Percentiles rank a stretch among this genome's conserved stretches.
Evolutionary conservation across 2,888 invertebrate genomes (phyloP).

Genomic region (Cephus pulcher): DNA sequence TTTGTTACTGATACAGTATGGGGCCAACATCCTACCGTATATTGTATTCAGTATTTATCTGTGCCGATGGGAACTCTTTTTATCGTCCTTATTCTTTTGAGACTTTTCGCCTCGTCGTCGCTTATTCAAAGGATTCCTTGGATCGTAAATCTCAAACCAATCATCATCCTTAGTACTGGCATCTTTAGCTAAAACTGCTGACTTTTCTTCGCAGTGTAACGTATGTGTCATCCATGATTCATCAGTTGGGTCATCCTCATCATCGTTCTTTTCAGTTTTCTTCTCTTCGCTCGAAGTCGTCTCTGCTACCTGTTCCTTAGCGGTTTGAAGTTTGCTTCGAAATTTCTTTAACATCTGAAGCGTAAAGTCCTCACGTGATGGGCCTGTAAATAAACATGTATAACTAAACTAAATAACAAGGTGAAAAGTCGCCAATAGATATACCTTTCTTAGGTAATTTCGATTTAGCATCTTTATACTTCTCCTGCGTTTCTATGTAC

Average conservation of each 20-base stretch:
- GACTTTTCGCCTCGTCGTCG: constrained; percentile 76
- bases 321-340: constrained; percentile 79
- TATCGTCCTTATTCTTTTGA: background rate
- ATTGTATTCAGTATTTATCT: background rate
- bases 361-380: constrained; percentile 79
- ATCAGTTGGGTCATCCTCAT: constrained; percentile 46
- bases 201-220: constrained; percentile 76
- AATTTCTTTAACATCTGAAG: constrained; percentile 85
- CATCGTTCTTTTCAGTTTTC: constrained; percentile 25
- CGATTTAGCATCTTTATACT: constrained; percentile 75
- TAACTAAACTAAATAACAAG: background rate
- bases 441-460: constrained; percentile 78
- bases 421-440: constrained; percentile 43
- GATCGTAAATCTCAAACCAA: constrained; percentile 97
- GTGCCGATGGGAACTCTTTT: background rate
- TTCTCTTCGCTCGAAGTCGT: constrained; percentile 54
- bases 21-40: background rate
- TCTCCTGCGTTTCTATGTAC: constrained; percentile 72
- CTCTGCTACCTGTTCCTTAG: constrained; percentile 71
- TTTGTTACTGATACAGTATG: background rate
- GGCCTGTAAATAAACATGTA: constrained; percentile 18
- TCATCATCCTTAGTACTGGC: constrained; percentile 93
- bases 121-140: constrained; percentile 93
- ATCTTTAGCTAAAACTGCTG: constrained; percentile 85
- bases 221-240: constrained; percentile 72